Evolutionary conservation across 2,797 vertebrate genomes (phyloP).

Genomic region (Botia almorhae): DNA sequence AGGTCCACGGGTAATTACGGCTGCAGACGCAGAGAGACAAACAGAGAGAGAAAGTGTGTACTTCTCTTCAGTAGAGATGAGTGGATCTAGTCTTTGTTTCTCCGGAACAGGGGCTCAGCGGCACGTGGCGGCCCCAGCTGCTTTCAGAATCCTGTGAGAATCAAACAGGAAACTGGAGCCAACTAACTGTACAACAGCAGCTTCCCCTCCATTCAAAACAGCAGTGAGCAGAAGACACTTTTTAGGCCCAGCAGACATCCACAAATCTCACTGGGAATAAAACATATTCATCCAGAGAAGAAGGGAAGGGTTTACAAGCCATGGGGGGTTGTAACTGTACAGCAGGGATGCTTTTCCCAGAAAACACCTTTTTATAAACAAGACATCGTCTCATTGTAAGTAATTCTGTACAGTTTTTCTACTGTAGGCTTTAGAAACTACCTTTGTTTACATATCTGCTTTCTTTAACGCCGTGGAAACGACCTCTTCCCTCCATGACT

Average conservation of each 20-base stretch:
- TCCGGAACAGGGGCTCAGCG: slow-evolving; percentile 24
- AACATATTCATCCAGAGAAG: background rate
- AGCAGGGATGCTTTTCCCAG: background rate
- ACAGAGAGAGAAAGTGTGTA: background rate
- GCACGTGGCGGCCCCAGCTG: slow-evolving; percentile 33
- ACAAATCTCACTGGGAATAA: background rate
- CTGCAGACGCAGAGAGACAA: background rate
- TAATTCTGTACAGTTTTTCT: background rate
- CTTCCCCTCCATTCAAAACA: background rate
- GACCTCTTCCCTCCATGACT: background rate
- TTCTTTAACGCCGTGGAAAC: background rate
- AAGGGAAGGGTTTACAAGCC: background rate
- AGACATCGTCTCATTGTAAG: background rate
- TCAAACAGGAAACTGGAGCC: slow-evolving; percentile 36
- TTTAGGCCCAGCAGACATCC: background rate
- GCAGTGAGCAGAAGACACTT: slow-evolving; percentile 9
- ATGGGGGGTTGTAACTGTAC: background rate
- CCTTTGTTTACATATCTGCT: background rate
- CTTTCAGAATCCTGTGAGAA: slow-evolving; percentile 42
- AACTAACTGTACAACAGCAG: slow-evolving; percentile 8
- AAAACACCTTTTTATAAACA: background rate
- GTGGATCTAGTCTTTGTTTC: slow-evolving; percentile 13
- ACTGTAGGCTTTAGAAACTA: background rate
- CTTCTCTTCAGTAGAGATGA: slow-evolving; percentile 10
- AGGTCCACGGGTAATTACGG: background rate